These are phyloP conservation scores for Rallus limicola DNA, from an alignment of 2,113 vertebrate species.

Conservation along the genomic window DNA sequence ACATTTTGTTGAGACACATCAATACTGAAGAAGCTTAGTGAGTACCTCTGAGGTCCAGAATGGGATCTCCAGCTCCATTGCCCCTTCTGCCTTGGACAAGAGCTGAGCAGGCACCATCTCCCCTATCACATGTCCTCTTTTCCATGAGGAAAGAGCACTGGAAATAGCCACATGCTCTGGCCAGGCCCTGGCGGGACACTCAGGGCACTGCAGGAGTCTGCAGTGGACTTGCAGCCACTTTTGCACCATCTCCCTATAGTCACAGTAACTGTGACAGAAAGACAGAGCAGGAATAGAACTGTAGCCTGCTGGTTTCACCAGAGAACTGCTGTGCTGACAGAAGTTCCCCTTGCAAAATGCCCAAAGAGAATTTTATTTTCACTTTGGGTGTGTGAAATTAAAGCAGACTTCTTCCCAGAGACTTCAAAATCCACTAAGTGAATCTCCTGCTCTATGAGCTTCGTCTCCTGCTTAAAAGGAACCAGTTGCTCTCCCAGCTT, in stretches of 20 bases:
- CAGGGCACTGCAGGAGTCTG: not conserved
- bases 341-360: not conserved
- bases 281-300: not conserved
- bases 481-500: not conserved
- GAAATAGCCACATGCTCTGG: not conserved
- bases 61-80: not conserved
- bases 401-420: not conserved
- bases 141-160: not conserved
- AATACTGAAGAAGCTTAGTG: not conserved
- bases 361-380: not conserved
- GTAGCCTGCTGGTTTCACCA: not conserved
- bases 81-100: not conserved
- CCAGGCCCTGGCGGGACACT: not conserved
- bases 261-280: not conserved
- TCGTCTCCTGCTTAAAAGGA: not conserved
- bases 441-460: not conserved
- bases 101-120: not conserved
- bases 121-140: not conserved
- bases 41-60: not conserved
- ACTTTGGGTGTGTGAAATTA: not conserved
- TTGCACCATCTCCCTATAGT: not conserved
- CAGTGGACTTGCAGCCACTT: not conserved
- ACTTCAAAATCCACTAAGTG: not conserved
- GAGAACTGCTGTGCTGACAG: not conserved
- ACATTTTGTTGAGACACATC: not conserved